Conservation (phyloP, 2,888 invertebrate genomes). For the Patella ulyssiponensis region DNA sequence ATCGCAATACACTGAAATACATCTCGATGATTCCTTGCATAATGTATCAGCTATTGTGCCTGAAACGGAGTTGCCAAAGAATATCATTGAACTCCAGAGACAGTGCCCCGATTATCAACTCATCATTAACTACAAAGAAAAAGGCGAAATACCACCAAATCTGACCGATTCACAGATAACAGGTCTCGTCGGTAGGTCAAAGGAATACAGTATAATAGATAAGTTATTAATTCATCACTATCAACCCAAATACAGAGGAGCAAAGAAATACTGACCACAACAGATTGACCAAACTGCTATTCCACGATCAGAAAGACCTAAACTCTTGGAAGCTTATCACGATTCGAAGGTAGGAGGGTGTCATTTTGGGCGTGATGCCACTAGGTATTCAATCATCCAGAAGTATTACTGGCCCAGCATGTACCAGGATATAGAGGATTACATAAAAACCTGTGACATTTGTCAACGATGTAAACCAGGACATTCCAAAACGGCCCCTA, state of each 20-base stretch:
- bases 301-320: not conserved
- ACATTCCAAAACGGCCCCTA: conserved; percentile 15
- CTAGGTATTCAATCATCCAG: conserved; percentile 13
- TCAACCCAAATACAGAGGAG: not conserved
- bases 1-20: no score
- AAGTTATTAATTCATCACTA: not conserved
- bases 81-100: no score
- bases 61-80: no score
- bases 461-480: conserved; percentile 18
- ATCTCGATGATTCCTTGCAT: no score
- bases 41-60: no score
- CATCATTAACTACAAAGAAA: no score
- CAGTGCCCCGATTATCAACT: no score
- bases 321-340: not conserved
- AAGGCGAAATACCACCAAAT: no score
- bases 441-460: conserved; percentile 9
- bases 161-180: not conserved
- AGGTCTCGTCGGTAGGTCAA: not conserved
- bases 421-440: conserved; percentile 19
- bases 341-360: not conserved
- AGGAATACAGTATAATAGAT: not conserved
- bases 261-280: not conserved
- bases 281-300: not conserved
- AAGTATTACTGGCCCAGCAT: conserved; percentile 24
- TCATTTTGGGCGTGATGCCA: conserved; percentile 15